These are phyloP conservation scores for Paramormyrops hopkinsi DNA, from an alignment of 2,797 vertebrate species.

Conservation along the genomic window DNA sequence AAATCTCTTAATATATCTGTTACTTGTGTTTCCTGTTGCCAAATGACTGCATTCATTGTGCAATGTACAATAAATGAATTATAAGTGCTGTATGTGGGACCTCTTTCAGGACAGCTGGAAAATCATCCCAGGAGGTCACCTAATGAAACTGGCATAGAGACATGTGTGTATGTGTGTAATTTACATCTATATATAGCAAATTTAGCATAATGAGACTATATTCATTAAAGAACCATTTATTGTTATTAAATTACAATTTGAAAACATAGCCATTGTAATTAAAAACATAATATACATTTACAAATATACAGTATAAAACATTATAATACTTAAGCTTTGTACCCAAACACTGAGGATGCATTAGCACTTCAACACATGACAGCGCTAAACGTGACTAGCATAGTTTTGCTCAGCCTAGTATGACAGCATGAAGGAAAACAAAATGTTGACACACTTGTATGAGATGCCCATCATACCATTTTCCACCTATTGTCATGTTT, in stretches of 20 bases:
- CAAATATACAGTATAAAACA: neutral
- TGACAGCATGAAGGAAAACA: neutral
- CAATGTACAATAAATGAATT: neutral
- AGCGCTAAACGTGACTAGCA: neutral
- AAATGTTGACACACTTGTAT: neutral
- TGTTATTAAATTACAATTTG: neutral
- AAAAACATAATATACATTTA: neutral
- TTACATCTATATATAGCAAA: neutral
- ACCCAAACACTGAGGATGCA: neutral
- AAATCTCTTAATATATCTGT: neutral
- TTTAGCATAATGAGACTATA: neutral
- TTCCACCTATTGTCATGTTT: neutral
- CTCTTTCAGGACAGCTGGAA: neutral
- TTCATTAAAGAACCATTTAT: neutral
- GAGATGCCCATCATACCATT: neutral
- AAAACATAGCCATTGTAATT: neutral
- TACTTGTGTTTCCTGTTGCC: neutral
- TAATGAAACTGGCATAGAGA: neutral
- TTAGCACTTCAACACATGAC: neutral
- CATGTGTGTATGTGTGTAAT: neutral
- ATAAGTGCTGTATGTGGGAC: neutral
- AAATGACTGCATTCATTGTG: neutral
- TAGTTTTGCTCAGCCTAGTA: neutral
- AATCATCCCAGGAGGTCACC: neutral
- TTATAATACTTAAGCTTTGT: neutral